Evolutionary conservation across 1,140 invertebrate genomes (phyloP), one percentile per base, ranked within the genome.

Genomic region (Eulimnadia texana): DNA sequence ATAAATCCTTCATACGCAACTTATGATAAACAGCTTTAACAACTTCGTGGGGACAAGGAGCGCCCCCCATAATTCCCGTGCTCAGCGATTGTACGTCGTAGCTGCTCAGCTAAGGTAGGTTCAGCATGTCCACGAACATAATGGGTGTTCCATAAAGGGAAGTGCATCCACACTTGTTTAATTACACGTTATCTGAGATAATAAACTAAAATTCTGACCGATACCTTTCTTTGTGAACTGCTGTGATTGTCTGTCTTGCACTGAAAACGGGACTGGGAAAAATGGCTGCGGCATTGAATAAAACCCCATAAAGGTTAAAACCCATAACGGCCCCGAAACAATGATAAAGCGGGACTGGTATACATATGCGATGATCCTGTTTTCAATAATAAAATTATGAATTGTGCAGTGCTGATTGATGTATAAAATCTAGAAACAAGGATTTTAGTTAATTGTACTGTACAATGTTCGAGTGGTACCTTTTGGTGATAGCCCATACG

Each of bases 331-430:
- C 82, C 0, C 90, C 93, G 70, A 88, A 92, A 16, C 85, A 91
- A 70, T 99, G 95, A 70, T 96, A 98, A 13, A 96, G 77, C 0
- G 94, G 94, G 0, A 90, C 87, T 72, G 92, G 84, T 0, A 85
- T 67, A 68, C 90, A 93, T 49, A 89, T 72, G 6, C 69, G 67
- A 24, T 73, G 69, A 23, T 61, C 52, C 69, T 64, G 67, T n/a
- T n/a, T n/a, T n/a, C n/a, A n/a, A n/a, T n/a, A n/a, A n/a, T n/a
- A n/a, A n/a, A n/a, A n/a, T n/a, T n/a, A n/a, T n/a, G n/a, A n/a
- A n/a, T n/a, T n/a, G n/a, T n/a, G n/a, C n/a, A n/a, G n/a, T n/a
- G n/a, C n/a, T n/a, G n/a, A n/a, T n/a, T n/a, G n/a, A n/a, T n/a
- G n/a, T n/a, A n/a, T n/a, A n/a, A n/a, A n/a, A n/a, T n/a, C n/a